Percentiles rank a stretch among this genome's conserved stretches.
phyloP scores from a whole-genome alignment of 2,888 invertebrate species.

The Oligia strigilis region DNA sequence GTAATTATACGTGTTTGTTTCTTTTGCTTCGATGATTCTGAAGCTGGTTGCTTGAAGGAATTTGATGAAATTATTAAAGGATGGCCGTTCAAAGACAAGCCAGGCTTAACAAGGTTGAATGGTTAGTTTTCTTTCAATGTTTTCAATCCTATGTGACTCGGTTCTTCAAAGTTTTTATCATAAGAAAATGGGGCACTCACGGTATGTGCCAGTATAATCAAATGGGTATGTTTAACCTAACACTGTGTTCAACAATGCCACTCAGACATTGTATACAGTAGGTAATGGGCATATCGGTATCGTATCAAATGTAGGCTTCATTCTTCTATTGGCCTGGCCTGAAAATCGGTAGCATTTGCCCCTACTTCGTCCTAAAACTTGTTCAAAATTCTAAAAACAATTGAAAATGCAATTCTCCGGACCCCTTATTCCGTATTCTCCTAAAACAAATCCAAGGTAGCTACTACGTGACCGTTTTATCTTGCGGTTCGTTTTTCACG shows the following conservation, averaged over 20 bases:
- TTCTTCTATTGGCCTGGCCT: background rate
- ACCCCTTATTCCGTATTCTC: conserved; percentile 29
- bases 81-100: background rate
- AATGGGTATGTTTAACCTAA: background rate
- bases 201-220: background rate
- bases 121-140: background rate
- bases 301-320: background rate
- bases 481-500: conserved; percentile 76
- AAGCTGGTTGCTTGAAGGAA: conserved; percentile 33
- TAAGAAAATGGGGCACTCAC: background rate
- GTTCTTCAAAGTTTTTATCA: too few relatives aligned
- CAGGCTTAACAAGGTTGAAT: background rate
- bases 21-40: conserved; percentile 62
- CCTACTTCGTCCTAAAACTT: background rate
- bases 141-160: background rate
- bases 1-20: conserved; percentile 77
- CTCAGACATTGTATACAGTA: background rate
- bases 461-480: conserved; percentile 65
- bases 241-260: background rate
- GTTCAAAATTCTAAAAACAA: background rate
- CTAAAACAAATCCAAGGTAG: conserved; percentile 48
- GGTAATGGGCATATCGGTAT: background rate
- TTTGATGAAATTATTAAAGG: conserved; percentile 20
- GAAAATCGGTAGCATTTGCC: background rate
- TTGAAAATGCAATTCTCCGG: background rate